phyloP scores from a whole-genome alignment of 2,888 invertebrate genomes.

The Drosophila prolongata region DNA sequence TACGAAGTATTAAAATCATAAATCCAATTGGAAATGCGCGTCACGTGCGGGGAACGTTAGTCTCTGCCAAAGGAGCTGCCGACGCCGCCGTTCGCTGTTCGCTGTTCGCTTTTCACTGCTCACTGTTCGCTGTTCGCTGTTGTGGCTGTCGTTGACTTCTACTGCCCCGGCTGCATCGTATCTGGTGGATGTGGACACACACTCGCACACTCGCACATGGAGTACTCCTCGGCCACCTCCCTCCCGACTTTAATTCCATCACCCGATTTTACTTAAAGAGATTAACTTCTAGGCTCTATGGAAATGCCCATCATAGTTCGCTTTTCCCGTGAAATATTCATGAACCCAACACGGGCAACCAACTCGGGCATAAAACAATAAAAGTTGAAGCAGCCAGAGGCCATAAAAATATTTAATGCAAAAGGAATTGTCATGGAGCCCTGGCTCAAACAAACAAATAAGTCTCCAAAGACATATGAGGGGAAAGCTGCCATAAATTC shows the following conservation, averaged over 20 bases:
- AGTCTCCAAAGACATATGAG: conserved; percentile 75
- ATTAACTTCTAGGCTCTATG: conserved; percentile 71
- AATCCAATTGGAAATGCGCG: conserved; percentile 81
- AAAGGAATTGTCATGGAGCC: conserved; percentile 54
- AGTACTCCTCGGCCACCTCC: conserved; percentile 17
- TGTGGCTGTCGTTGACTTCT: conserved; percentile 1
- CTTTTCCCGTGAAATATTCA: conserved; percentile 71
- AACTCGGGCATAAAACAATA: conserved; percentile 72
- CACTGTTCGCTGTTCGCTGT: conserved; percentile 23
- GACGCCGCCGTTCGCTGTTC: conserved; percentile 30
- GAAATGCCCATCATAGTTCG: conserved; percentile 52
- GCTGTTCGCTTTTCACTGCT: conserved; percentile 18
- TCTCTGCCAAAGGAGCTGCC: conserved; percentile 69
- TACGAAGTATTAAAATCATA: conserved; percentile 82
- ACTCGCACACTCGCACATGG: conserved; percentile 15
- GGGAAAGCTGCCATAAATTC: conserved; percentile 73
- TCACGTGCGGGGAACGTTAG: conserved; percentile 81
- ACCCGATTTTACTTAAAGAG: conserved; percentile 73
- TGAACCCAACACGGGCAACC: conserved; percentile 54
- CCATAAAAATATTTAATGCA: conserved; percentile 81
- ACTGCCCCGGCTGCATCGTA: conserved; percentile 55
- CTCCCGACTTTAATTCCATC: conserved; percentile 66
- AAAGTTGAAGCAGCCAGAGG: conserved; percentile 61
- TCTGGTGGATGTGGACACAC: conserved; percentile 32
- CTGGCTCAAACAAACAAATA: conserved; percentile 44